Percentiles rank a stretch among this genome's conserved stretches.
Evolutionary conservation across 1,140 invertebrate genomes (phyloP).

Genomic region (Carposina sasakii): DNA sequence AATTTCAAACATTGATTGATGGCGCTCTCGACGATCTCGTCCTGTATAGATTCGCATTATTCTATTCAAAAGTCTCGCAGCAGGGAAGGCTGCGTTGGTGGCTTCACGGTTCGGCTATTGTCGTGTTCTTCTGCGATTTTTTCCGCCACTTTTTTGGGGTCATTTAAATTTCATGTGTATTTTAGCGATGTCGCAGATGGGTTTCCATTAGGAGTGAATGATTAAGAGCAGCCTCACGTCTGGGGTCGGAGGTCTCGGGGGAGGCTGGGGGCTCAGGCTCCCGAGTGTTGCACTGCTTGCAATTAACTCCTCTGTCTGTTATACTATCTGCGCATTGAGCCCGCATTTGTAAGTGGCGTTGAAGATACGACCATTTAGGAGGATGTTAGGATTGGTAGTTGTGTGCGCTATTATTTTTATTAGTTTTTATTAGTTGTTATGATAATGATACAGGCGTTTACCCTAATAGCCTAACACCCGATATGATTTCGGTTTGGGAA

Average conservation of each 20-base stretch:
- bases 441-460: too few species aligned
- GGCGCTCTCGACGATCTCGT: slow-evolving; percentile 40
- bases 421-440: too few species aligned
- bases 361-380: too few species aligned
- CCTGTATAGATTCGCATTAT: slow-evolving; percentile 55
- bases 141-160: slow-evolving; percentile 33
- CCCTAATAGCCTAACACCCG: too few species aligned
- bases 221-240: slow-evolving; percentile 45
- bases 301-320: slow-evolving; percentile 62
- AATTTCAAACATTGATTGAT: slow-evolving; percentile 69
- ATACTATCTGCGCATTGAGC: too few species aligned
- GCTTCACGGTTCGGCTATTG: slow-evolving; percentile 57
- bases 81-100: slow-evolving; percentile 59
- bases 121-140: slow-evolving; percentile 45
- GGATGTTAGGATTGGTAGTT: too few species aligned
- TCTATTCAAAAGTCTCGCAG: slow-evolving; percentile 57
- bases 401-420: too few species aligned
- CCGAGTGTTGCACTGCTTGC: slow-evolving; percentile 53
- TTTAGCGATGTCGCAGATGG: slow-evolving; percentile 49
- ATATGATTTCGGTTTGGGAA: too few species aligned
- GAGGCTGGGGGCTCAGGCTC: slow-evolving; percentile 32
- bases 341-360: too few species aligned
- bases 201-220: slow-evolving; percentile 64
- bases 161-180: slow-evolving; percentile 67
- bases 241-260: slow-evolving; percentile 34